Percentiles rank a stretch among this genome's conserved stretches.
Conservation (phyloP, 2,888 invertebrate genomes). For the Agrotis exclamationis region DNA sequence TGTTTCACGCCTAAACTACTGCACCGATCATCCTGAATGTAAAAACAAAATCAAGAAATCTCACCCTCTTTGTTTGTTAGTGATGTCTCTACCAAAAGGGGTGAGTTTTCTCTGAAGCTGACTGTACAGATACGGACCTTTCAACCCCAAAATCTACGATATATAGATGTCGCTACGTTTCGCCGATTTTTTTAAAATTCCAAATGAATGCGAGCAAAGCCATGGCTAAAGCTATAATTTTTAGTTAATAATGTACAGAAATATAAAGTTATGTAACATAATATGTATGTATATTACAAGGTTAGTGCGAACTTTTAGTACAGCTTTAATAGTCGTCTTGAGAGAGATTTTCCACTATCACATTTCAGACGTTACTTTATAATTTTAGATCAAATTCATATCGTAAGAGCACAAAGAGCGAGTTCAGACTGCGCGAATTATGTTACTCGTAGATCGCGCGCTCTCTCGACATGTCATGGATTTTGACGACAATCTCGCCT, state of each 20-base stretch:
- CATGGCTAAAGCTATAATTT: too few relatives aligned
- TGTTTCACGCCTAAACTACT: too few relatives aligned
- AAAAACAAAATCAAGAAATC: too few relatives aligned
- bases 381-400: conserved; percentile 5
- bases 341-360: conserved; percentile 18
- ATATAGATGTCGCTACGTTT: too few relatives aligned
- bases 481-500: not conserved
- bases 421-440: conserved; percentile 9
- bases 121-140: too few relatives aligned
- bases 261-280: not conserved
- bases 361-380: conserved; percentile 16
- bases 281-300: not conserved
- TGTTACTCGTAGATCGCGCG: conserved; percentile 3
- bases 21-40: too few relatives aligned
- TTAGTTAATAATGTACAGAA: not conserved
- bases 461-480: not conserved
- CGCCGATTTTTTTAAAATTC: too few relatives aligned
- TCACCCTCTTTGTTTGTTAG: too few relatives aligned
- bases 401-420: not conserved
- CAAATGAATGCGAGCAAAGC: too few relatives aligned
- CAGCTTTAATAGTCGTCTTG: not conserved
- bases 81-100: too few relatives aligned
- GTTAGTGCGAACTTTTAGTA: not conserved
- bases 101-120: too few relatives aligned
- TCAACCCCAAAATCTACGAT: too few relatives aligned